Evolutionary conservation across 2,888 invertebrate genomes (phyloP).

Genomic region (Chloroclystis v-ata): DNA sequence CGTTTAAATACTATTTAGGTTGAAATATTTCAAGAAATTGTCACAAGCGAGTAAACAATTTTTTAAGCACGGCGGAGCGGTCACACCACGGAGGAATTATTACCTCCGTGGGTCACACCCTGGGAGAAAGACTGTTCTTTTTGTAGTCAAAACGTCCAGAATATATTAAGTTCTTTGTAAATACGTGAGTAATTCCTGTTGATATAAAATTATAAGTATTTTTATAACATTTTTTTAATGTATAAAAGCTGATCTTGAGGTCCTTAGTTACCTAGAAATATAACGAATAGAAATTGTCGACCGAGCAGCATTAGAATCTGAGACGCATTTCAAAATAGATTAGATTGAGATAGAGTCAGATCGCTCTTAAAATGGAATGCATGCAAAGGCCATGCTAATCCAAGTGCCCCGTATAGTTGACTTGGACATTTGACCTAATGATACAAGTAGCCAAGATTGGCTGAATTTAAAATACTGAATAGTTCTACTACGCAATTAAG

Average conservation of each 20-base stretch:
- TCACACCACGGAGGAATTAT: too few relatives aligned
- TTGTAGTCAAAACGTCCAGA: too few relatives aligned
- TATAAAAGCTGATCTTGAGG: slow-evolving; percentile 3
- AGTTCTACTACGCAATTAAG: too few relatives aligned
- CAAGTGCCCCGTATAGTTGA: slow-evolving; percentile 3
- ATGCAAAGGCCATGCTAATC: slow-evolving; percentile 15
- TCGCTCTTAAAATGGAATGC: slow-evolving; percentile 14
- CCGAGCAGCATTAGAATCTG: slow-evolving; percentile 11
- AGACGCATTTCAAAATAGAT: slow-evolving; percentile 14
- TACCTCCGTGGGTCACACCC: too few relatives aligned
- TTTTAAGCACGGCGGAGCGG: too few relatives aligned
- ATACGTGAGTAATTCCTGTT: too few relatives aligned
- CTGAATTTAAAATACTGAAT: background rate
- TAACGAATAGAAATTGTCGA: slow-evolving; percentile 1
- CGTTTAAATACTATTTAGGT: slow-evolving; percentile 24
- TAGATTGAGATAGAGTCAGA: slow-evolving; percentile 21
- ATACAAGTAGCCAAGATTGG: background rate
- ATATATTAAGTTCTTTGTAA: too few relatives aligned
- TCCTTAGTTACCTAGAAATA: background rate
- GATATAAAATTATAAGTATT: too few relatives aligned
- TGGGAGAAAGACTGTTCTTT: too few relatives aligned
- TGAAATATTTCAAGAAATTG: slow-evolving; percentile 24
- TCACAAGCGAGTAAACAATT: slow-evolving; percentile 20
- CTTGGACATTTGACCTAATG: background rate
- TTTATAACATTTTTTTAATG: too few relatives aligned